Base-by-base conservation (phyloP, 2,113 vertebrate genomes). In the Xenopus laevis region DNA sequence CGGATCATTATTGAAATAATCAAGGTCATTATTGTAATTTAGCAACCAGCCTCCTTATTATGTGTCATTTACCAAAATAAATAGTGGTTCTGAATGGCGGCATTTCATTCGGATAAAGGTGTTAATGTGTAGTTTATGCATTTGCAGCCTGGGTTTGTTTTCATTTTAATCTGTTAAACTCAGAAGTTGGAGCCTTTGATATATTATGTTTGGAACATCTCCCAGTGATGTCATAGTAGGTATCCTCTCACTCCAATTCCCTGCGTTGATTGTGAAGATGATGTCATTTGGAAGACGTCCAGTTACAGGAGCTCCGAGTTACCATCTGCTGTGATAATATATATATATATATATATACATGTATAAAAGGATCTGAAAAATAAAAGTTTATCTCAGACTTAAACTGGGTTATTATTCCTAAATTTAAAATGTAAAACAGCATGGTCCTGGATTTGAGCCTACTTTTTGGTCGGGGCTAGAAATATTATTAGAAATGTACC, bases 81-180 rank as follows among this genome's bases (percentile, higher is more conserved):
- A 68, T 59, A 63, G 57, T 18, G 73, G 20, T n/a, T 52, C 45
- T 10, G 59, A 76, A 69, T 63, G 55, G 13, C 46, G 10, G 20
- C 65, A 8, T 70, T 70, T 64, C 30, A 30, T 52, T 52, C 12
- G 50, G 30, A 76, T 70, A 68, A 64, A 64, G 60, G 74, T 76
- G 66, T 70, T 76, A 70, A 76, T 64, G 46, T 76, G 73, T 30
- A 68, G 66, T 64, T 76, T 76, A 70, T 70, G 74, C 55, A 63
- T 70, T 69, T 76, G 58, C 50, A 70, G 60, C 17, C 67, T 58
- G 18, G 52, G 66, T 47, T 57, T 76, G 59, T 69, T 76, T 76
- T 69, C 50, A 40, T 76, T 76, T 76, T 76, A 76, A 76, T 76
- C 66, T 69, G 66, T 70, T 63, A 76, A 76, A 59, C 59, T 47